phyloP scores from a whole-genome alignment of 2,797 vertebrate genomes.

The Tamandua tetradactyla region DNA sequence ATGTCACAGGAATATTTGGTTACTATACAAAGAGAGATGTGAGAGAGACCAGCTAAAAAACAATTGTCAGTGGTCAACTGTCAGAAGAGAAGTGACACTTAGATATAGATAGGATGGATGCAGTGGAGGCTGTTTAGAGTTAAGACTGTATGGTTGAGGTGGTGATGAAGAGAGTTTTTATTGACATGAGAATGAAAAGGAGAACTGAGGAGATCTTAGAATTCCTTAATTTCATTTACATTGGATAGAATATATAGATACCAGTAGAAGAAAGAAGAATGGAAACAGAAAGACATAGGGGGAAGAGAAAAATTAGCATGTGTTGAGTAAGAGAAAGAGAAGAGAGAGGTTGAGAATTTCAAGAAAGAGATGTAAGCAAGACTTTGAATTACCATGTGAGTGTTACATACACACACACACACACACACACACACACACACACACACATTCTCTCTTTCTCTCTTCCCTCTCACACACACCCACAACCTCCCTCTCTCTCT shows the following conservation, averaged over 20 bases:
- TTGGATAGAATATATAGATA: neutral
- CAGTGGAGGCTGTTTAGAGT: neutral
- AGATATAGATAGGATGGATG: neutral
- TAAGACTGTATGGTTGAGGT: neutral
- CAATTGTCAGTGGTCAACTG: neutral
- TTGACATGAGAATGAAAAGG: neutral
- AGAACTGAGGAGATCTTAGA: neutral
- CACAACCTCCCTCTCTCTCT: neutral
- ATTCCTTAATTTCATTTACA: neutral
- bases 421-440: neutral
- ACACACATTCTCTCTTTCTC: rapidly evolving
- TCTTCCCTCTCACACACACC: neutral
- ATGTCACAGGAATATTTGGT: neutral
- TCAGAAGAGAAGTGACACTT: neutral
- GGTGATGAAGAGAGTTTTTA: neutral
- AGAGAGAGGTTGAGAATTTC: neutral
- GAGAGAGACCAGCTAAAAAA: neutral
- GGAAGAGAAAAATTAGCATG: neutral
- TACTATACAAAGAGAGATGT: neutral
- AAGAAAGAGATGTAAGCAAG: neutral
- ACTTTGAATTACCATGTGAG: neutral
- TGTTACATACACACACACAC: neutral
- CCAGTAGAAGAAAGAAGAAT: neutral
- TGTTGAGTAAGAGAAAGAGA: neutral
- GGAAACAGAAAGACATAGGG: neutral